phyloP scores from a whole-genome alignment of 2,888 invertebrate genomes.

The Melieria omissa region DNA sequence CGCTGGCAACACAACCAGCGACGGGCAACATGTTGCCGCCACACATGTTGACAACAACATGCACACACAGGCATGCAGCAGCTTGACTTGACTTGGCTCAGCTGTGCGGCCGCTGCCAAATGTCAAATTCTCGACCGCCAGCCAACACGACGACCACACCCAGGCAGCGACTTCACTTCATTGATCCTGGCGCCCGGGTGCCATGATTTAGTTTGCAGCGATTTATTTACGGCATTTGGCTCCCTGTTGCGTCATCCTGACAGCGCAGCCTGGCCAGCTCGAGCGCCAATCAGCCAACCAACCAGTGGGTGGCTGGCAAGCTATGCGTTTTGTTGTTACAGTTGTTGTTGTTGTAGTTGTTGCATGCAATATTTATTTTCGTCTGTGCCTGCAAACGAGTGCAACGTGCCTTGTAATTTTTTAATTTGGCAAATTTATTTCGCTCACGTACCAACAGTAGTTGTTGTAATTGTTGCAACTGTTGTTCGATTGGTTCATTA shows the following conservation, averaged over 20 bases:
- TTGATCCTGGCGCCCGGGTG: background rate
- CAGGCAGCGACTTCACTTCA: too few species aligned
- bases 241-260: slow-evolving; percentile 61
- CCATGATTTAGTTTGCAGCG: slow-evolving; percentile 48
- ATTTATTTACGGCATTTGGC: slow-evolving; percentile 59
- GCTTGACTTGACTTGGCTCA: background rate
- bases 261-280: slow-evolving; percentile 11
- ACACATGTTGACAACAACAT: slow-evolving; percentile 21
- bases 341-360: slow-evolving; percentile 24
- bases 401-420: slow-evolving; percentile 48
- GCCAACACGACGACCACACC: background rate
- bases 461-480: slow-evolving; percentile 40
- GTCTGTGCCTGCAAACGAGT: slow-evolving; percentile 8
- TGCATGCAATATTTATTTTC: slow-evolving; percentile 30
- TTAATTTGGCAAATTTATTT: slow-evolving; percentile 62
- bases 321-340: slow-evolving; percentile 3
- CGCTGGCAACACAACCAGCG: background rate
- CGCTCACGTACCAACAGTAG: slow-evolving; percentile 41
- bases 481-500: slow-evolving; percentile 39
- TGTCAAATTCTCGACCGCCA: slow-evolving; percentile 17
- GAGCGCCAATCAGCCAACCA: background rate
- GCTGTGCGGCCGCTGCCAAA: slow-evolving; percentile 27
- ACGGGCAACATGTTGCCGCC: slow-evolving; percentile 22
- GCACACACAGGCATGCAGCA: too few species aligned
- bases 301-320: background rate